Conservation (phyloP, 2,113 vertebrate species). For the Sorex fumeus region DNA sequence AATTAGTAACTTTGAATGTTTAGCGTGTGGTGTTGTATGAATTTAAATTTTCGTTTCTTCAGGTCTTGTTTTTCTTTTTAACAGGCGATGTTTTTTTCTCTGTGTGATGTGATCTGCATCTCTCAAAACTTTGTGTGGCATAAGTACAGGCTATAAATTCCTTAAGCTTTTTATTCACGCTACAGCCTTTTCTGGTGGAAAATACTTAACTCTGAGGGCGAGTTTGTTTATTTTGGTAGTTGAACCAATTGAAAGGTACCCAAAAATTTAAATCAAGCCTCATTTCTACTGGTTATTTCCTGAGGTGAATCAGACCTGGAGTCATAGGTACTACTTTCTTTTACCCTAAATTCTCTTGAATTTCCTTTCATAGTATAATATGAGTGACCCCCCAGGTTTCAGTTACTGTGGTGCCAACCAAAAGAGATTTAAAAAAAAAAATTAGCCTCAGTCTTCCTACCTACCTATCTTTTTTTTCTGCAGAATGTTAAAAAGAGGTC, state of each 20-base stretch:
- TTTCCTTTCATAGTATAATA: constrained; percentile 54
- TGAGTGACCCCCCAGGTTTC: constrained; percentile 4
- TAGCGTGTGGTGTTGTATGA: background rate
- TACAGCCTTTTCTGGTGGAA: constrained; percentile 47
- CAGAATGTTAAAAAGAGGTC: constrained; percentile 54
- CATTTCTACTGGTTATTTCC: constrained; percentile 57
- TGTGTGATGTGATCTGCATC: constrained; percentile 41
- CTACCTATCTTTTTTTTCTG: constrained; percentile 5
- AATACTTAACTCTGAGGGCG: constrained; percentile 46
- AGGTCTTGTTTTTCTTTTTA: constrained; percentile 52
- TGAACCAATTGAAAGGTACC: constrained; percentile 60
- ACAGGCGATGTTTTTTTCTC: constrained; percentile 64
- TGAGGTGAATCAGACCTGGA: constrained; percentile 53
- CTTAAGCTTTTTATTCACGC: background rate
- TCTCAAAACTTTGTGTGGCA: constrained; percentile 50
- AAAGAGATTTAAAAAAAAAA: constrained; percentile 58
- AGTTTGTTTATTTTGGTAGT: constrained; percentile 52
- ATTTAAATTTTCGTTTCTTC: constrained; percentile 66
- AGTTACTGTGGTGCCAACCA: constrained; percentile 59
- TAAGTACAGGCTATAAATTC: constrained; percentile 53
- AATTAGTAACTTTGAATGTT: background rate
- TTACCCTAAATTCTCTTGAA: constrained; percentile 50
- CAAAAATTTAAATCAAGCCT: constrained; percentile 66
- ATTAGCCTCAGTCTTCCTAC: background rate
- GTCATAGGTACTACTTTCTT: constrained; percentile 41